These are phyloP conservation scores for Molorchus minor DNA, from an alignment of 2,888 invertebrate genomes.

Conservation along the genomic window DNA sequence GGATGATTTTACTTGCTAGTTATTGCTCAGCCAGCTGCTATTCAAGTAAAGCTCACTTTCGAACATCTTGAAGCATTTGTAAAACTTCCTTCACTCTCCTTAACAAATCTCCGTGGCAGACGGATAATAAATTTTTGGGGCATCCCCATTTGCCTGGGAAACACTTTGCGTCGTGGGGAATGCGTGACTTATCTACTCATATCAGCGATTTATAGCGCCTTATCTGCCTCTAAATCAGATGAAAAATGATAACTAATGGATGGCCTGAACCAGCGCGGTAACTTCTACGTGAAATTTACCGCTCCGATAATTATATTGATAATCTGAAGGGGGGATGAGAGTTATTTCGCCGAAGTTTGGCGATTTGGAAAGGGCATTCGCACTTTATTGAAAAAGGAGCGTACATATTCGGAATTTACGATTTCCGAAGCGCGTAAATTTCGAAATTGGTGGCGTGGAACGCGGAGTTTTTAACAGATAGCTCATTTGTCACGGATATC, in stretches of 20 bases:
- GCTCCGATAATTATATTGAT: constrained; percentile 17
- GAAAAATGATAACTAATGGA: constrained; percentile 33
- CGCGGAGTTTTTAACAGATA: constrained; percentile 60
- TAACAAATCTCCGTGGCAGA: background rate
- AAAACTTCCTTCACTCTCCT: too few species aligned
- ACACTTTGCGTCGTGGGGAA: constrained; percentile 10
- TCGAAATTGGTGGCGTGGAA: constrained; percentile 57
- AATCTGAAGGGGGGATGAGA: constrained; percentile 26
- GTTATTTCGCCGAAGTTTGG: constrained; percentile 47
- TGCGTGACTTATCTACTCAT: constrained; percentile 30
- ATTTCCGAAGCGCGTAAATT: constrained; percentile 58
- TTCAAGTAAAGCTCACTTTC: too few species aligned
- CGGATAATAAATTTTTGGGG: constrained; percentile 6
- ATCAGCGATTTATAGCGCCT: constrained; percentile 33
- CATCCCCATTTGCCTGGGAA: constrained; percentile 5
- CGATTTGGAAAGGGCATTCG: constrained; percentile 49
- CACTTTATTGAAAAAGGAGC: constrained; percentile 57
- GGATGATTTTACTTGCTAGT: too few species aligned
- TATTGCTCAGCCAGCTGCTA: too few species aligned
- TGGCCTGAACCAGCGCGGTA: background rate
- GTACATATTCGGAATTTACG: constrained; percentile 57
- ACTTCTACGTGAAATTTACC: constrained; percentile 9
- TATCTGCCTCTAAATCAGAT: constrained; percentile 39
- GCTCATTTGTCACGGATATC: constrained; percentile 60
- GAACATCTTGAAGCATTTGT: too few species aligned